These are phyloP conservation scores for Belonocnema kinseyi DNA, from an alignment of 1,140 invertebrate species.

Conservation along the genomic window DNA sequence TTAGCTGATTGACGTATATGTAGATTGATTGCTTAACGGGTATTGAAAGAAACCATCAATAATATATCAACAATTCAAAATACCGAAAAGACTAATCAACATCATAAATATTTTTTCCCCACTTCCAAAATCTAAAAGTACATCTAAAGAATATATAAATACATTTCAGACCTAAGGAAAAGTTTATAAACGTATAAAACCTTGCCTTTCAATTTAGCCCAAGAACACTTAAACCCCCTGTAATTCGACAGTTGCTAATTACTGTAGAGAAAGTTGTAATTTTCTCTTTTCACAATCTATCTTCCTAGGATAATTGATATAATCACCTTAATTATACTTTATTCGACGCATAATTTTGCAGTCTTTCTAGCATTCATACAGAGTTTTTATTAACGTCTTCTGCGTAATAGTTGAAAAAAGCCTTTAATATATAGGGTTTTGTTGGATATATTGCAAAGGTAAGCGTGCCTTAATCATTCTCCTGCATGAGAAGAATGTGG, in stretches of 20 bases:
- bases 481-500: not conserved
- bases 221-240: no score
- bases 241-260: slow-evolving; percentile 29
- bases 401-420: not conserved
- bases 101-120: no score
- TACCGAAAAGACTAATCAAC: no score
- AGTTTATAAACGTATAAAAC: no score
- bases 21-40: not conserved
- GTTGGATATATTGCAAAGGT: not conserved
- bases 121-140: no score
- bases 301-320: slow-evolving; percentile 22
- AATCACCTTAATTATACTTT: slow-evolving; percentile 21
- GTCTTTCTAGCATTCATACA: slow-evolving; percentile 10
- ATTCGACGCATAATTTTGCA: slow-evolving; percentile 8
- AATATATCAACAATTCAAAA: no score
- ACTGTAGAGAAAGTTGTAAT: slow-evolving; percentile 25
- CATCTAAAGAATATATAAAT: no score
- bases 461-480: not conserved
- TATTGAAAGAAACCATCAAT: no score
- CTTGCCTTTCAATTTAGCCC: no score
- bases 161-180: no score
- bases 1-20: not conserved
- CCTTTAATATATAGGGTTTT: not conserved
- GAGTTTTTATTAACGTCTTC: slow-evolving; percentile 2
- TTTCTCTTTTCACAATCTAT: slow-evolving; percentile 14